Base-by-base conservation (phyloP, 2,113 vertebrate genomes). In the Urocitellus parryii region DNA sequence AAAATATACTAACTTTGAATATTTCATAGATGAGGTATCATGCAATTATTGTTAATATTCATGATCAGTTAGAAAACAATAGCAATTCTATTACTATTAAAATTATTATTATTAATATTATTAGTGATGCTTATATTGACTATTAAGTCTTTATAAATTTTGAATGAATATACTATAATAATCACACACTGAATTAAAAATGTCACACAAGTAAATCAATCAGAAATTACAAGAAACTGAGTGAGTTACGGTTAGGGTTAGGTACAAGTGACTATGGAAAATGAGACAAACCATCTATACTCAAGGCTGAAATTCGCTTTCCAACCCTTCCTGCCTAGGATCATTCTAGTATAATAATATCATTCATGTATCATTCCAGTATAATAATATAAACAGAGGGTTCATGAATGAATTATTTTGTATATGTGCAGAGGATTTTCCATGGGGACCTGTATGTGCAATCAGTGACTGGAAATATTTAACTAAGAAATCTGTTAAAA, bases 221-320 rank as follows among this genome's bases (percentile, higher is more conserved):
- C 11, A 83, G 39, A 82, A 93, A 86, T 87, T 73, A 90, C 77
- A 67, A 51, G 48, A 95, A 90, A 77, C 27, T 53, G 29, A 68
- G 10, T 77, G 18, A 87, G 27, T 56, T 87, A 67, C 56, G 48
- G 48, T 48, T 48, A 48, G 48, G 48, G 48, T 51, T 68, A 68
- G 32, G 42, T 74, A 0, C 13, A 83, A 89, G 8, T 56, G 27
- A 80, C 32, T 72, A 83, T 51, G 51, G 39, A 87, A 94, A 96
- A 83, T 39, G 29, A 86, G 89, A 51, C 27, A 95, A 90, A 83
- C 24, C 70, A 61, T 37, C 3, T 92, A 82, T 4, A 92, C 14
- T 29, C n/a, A 86, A 92, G 11, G 25, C 65, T 80, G 58, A 92
- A 86, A 88, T 90, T 92, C 14, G 27, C 37, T 90, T 39, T 95